phyloP scores from a whole-genome alignment of 2,113 vertebrate species.

The Andinoacara biseriatus region DNA sequence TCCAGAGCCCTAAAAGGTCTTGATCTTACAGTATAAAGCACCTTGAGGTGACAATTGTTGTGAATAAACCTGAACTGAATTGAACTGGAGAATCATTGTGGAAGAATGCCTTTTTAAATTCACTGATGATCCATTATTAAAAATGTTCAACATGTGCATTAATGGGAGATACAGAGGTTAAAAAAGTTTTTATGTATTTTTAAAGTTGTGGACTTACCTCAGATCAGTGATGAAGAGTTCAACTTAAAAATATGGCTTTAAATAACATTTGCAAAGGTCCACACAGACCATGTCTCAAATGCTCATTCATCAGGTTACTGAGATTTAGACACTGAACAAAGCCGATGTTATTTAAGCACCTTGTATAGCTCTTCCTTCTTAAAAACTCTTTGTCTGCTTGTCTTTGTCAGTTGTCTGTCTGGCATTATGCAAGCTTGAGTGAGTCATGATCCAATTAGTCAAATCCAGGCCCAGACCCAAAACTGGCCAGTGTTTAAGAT shows the following conservation, averaged over 20 bases:
- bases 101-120: too few species aligned
- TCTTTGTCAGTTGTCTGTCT: conserved; percentile 41
- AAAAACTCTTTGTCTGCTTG: conserved; percentile 25
- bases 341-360: conserved; percentile 27
- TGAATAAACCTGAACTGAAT: too few species aligned
- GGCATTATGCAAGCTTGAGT: conserved; percentile 59
- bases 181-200: neutral
- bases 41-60: too few species aligned
- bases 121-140: too few species aligned
- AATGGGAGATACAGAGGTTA: neutral
- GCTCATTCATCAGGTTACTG: neutral
- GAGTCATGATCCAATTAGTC: conserved; percentile 66
- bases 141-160: neutral
- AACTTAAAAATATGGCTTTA: too few species aligned
- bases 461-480: conserved; percentile 42
- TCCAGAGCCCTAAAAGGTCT: neutral
- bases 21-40: neutral
- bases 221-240: too few species aligned
- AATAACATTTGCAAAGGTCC: too few species aligned
- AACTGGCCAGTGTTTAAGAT: conserved; percentile 23
- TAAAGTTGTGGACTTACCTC: too few species aligned
- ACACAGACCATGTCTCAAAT: neutral
- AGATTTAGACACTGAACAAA: neutral
- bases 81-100: too few species aligned
- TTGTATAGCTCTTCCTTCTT: conserved; percentile 1